A percentile compares a stretch with the other conserved stretches of the same genome.
phyloP scores from a whole-genome alignment of 1,140 invertebrate genomes.

The Drosophila sechellia region DNA sequence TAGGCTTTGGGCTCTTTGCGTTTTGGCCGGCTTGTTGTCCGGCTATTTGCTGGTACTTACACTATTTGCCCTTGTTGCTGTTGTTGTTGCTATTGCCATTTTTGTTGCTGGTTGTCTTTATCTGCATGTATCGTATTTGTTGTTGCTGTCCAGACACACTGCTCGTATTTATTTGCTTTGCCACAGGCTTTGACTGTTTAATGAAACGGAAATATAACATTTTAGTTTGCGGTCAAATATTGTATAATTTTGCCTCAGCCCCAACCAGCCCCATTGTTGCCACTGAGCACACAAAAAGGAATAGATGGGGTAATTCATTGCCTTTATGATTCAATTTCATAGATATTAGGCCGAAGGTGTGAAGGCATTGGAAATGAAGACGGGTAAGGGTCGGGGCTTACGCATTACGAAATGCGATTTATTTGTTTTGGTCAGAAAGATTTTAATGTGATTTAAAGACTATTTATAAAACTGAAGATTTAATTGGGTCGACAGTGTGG shows the following conservation, averaged over 20 bases:
- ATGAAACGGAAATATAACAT: conserved; percentile 78
- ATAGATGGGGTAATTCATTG: conserved; percentile 7
- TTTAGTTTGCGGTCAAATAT: conserved; percentile 76
- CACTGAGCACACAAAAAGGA: conserved; percentile 9
- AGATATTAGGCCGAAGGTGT: conserved; percentile 28
- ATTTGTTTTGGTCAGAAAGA: not conserved
- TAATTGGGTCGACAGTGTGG: not conserved
- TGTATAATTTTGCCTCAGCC: conserved; percentile 48
- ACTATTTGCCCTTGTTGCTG: conserved; percentile 36
- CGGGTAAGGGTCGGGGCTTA: not conserved
- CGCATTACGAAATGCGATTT: not conserved
- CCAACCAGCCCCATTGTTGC: not conserved
- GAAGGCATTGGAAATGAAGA: conserved; percentile 10
- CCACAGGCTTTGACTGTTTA: conserved; percentile 73
- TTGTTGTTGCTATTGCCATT: not conserved
- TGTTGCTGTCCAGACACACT: conserved; percentile 8
- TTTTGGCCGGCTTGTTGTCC: conserved; percentile 46
- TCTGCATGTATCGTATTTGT: not conserved
- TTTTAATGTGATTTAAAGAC: not conserved
- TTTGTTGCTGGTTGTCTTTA: conserved; percentile 14
- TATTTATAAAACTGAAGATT: not conserved
- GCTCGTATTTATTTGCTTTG: conserved; percentile 57
- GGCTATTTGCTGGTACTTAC: conserved; percentile 66
- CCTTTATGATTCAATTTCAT: conserved; percentile 44
- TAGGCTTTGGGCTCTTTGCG: conserved; percentile 30